Evolutionary conservation across 2,113 vertebrate species (phyloP), one percentile per base, ranked within the genome.

Genomic region (Hystrix brachyura): DNA sequence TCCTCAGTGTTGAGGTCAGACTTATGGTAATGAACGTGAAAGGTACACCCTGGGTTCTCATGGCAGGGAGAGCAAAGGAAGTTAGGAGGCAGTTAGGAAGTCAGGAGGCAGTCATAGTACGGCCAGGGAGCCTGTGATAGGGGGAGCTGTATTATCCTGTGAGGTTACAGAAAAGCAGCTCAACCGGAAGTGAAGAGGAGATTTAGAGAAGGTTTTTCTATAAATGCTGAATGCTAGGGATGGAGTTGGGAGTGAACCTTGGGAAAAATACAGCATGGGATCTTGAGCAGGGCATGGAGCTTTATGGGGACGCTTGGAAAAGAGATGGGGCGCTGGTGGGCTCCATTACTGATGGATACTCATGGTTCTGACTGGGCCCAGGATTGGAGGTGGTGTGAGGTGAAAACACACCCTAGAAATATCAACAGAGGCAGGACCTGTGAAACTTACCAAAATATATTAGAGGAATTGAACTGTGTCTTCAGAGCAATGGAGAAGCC

Each of bases 81-180:
- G n/a, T 38, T 29, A 15, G 32, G 69, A 34, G 51, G 3, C 4
- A 9, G 12, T 60, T 38, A 38, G 38, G 38, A 38, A 34, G n/a
- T 38, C 25, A 15, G 32, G 69, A 34, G 51, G 3, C 4, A 9
- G 12, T 60, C 46, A 9, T 29, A 23, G 0, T 25, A 32, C 4
- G 34, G 5, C 27, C 34, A 69, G 55, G 32, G 14, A 9, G 5
- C 2, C 60, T 83, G 46, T 55, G 67, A 19, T 3, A 17, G 3
- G 48, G 5, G 3, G 2, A 21, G 1, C 19, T 10, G 5, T 32
- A 1, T 65, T 38, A 5, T 34, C 29, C 11, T 34, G 0, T 38
- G 69, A 51, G 64, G 32, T 43, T 10, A 17, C 10, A 5, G 23
- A 38, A 55, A 62, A 48, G 25, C 9, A 48, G 62, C 69, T 80